Conservation (phyloP, 2,888 invertebrate species). For the Acrobasis repandana region DNA sequence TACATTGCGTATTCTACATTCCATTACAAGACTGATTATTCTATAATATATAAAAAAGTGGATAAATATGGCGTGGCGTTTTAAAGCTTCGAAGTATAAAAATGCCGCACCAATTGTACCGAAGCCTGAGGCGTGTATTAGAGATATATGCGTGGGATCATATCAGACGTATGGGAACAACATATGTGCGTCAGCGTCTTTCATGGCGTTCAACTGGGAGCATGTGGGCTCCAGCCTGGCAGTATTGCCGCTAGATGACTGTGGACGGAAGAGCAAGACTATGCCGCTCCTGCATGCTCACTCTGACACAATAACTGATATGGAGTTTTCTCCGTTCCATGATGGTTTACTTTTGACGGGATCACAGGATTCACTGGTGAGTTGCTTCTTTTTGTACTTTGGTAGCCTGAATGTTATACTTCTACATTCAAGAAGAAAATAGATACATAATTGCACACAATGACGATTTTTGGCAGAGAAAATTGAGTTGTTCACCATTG, state of each 20-base stretch:
- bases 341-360: slow-evolving; percentile 96
- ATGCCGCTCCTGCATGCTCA: slow-evolving; percentile 94
- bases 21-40: slow-evolving; percentile 76
- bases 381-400: slow-evolving; percentile 33
- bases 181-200: slow-evolving; percentile 95
- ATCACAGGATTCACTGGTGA: slow-evolving; percentile 92
- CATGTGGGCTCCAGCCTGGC: slow-evolving; percentile 95
- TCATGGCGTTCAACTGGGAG: slow-evolving; percentile 98
- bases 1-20: slow-evolving; percentile 58
- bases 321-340: slow-evolving; percentile 98
- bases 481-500: no score
- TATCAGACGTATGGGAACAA: slow-evolving; percentile 98
- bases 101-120: slow-evolving; percentile 98
- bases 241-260: slow-evolving; percentile 93
- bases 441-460: no score
- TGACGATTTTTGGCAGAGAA: no score
- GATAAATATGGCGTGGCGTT: slow-evolving; percentile 93
- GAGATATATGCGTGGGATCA: slow-evolving; percentile 95
- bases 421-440: no score
- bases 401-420: no score
- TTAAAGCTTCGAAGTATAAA: slow-evolving; percentile 99
- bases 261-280: slow-evolving; percentile 93
- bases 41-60: slow-evolving; percentile 51
- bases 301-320: slow-evolving; percentile 95
- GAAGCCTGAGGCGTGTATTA: slow-evolving; percentile 95